Evolutionary conservation across 2,797 vertebrate genomes (phyloP), one percentile per base, ranked within the genome.

Genomic region (Avahi laniger): DNA sequence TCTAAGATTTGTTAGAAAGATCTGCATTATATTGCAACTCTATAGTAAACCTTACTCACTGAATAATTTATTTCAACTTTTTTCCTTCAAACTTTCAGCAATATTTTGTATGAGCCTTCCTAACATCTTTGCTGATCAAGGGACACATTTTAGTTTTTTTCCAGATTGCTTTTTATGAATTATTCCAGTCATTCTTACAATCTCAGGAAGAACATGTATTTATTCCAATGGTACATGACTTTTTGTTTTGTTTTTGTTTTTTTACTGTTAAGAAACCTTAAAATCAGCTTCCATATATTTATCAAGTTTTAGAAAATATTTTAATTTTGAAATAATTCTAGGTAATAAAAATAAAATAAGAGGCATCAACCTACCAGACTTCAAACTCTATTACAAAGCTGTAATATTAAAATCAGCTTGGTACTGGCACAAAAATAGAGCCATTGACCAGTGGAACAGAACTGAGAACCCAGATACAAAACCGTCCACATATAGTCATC

Each of bases 321-420:
- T 91, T 59, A 89, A 78, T 79, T 73, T 91, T 78, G 15, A 81
- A 96, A 67, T 72, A 73, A 88, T 72, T 70, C n/a, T n/a, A n/a
- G n/a, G n/a, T n/a, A n/a, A n/a, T n/a, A n/a, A n/a, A n/a, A n/a
- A n/a, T n/a, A n/a, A n/a, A n/a, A n/a, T n/a, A n/a, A n/a, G n/a
- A n/a, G n/a, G n/a, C n/a, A n/a, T n/a, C n/a, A n/a, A n/a, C n/a
- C n/a, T n/a, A n/a, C n/a, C n/a, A n/a, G n/a, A n/a, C n/a, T n/a
- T n/a, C n/a, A n/a, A n/a, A n/a, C n/a, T n/a, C n/a, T n/a, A n/a
- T n/a, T n/a, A n/a, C n/a, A n/a, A n/a, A n/a, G n/a, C n/a, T n/a
- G n/a, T n/a, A n/a, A n/a, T n/a, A n/a, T n/a, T n/a, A n/a, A n/a
- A n/a, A n/a, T n/a, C n/a, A n/a, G n/a, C n/a, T n/a, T n/a, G n/a